Percentiles rank a stretch among this genome's conserved stretches.
Evolutionary conservation across 2,888 invertebrate genomes (phyloP).

Genomic region (Dromius quadrimaculatus): DNA sequence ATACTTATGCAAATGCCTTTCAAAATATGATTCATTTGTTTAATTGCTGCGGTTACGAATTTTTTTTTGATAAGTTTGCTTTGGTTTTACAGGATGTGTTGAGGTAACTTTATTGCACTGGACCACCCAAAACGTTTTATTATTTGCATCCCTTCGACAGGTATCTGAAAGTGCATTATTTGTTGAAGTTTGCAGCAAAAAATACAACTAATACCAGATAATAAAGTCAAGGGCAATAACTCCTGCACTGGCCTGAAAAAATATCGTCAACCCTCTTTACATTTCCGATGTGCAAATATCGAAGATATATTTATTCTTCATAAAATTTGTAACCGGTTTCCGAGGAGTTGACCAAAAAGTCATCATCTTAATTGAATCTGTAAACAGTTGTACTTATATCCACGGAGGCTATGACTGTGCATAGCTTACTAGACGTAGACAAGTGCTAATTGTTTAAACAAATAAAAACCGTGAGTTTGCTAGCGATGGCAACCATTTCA

Average conservation of each 20-base stretch:
- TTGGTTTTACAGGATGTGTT: slow-evolving; percentile 22
- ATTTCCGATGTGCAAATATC: too few species aligned
- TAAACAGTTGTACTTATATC: slow-evolving; percentile 61
- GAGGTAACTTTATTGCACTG: slow-evolving; percentile 44
- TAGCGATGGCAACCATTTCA: slow-evolving; percentile 42
- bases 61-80: slow-evolving; percentile 33
- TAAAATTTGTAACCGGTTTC: slow-evolving; percentile 61
- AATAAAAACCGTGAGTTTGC: slow-evolving; percentile 56
- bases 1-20: slow-evolving; percentile 1
- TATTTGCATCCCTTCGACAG: slow-evolving; percentile 44
- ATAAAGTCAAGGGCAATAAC: too few species aligned
- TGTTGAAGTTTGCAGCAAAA: too few species aligned
- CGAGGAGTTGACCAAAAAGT: slow-evolving; percentile 61
- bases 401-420: slow-evolving; percentile 61
- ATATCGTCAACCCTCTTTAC: too few species aligned
- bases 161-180: slow-evolving; percentile 11
- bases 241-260: too few species aligned
- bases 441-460: slow-evolving; percentile 63
- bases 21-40: slow-evolving; percentile 1
- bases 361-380: slow-evolving; percentile 64
- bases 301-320: too few species aligned
- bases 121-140: slow-evolving; percentile 34
- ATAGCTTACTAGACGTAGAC: slow-evolving; percentile 62
- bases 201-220: too few species aligned
- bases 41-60: slow-evolving; percentile 15